Evolutionary conservation across 2,888 invertebrate species (phyloP).

Genomic region (Diplolepis rosae): DNA sequence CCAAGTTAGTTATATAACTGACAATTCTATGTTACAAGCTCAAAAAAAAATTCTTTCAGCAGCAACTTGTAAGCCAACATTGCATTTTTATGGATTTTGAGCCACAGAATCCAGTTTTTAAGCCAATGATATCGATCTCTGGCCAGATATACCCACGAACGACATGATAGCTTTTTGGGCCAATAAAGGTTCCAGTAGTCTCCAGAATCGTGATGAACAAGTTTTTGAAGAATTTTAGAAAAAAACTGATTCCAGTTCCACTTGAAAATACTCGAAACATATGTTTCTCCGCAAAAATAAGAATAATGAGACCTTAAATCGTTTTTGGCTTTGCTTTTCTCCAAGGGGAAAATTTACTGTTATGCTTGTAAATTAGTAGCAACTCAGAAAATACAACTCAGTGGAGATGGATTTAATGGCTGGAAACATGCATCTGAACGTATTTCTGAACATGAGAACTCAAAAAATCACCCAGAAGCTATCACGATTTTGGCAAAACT

Average conservation of each 20-base stretch:
- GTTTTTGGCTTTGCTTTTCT: conserved; percentile 40
- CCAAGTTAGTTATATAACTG: no score
- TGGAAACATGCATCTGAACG: conserved; percentile 45
- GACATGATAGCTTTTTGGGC: conserved; percentile 10
- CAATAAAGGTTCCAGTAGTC: neutral
- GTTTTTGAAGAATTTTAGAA: conserved; percentile 21
- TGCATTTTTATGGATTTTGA: no score
- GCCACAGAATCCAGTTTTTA: no score
- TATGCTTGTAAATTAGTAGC: conserved; percentile 45
- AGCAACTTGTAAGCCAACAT: no score
- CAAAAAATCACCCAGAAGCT: conserved; percentile 37
- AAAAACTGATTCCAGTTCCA: conserved; percentile 23
- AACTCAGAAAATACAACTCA: conserved; percentile 37
- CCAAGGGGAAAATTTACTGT: conserved; percentile 39
- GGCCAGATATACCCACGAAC: neutral
- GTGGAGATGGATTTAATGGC: conserved; percentile 40
- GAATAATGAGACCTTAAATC: conserved; percentile 38
- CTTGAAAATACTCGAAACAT: conserved; percentile 32
- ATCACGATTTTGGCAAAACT: conserved; percentile 32
- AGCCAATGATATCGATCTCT: conserved; percentile 25
- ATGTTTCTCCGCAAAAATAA: conserved; percentile 35
- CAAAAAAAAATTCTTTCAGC: no score
- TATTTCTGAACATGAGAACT: conserved; percentile 40
- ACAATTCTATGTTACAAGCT: no score
- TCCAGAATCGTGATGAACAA: conserved; percentile 26